Conservation (phyloP, 2,113 vertebrate genomes). For the Bubo scandiacus region DNA sequence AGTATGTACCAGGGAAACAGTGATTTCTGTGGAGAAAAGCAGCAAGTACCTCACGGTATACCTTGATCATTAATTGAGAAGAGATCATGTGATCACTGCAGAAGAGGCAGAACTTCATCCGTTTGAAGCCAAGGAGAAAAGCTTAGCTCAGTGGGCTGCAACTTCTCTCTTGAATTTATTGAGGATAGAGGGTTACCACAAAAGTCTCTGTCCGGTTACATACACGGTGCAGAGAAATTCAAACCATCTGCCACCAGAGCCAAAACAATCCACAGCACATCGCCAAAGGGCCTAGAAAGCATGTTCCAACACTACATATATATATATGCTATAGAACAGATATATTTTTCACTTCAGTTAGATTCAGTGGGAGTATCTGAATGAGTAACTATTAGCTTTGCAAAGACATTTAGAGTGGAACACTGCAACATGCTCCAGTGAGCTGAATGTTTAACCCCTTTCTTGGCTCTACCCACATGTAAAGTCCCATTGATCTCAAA, state of each 20-base stretch:
- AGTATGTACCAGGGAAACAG: neutral
- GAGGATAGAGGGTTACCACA: neutral
- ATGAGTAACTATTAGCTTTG: neutral
- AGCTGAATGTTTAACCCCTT: neutral
- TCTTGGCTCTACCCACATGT: neutral
- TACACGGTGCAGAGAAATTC: neutral
- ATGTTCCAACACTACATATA: neutral
- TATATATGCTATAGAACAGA: neutral
- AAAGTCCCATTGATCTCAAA: conserved; percentile 7
- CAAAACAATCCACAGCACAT: neutral
- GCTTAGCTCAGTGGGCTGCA: neutral
- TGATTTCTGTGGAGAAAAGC: neutral
- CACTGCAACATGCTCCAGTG: neutral
- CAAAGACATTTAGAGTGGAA: neutral
- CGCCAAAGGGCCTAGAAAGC: neutral
- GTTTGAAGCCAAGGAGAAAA: neutral
- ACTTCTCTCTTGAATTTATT: neutral
- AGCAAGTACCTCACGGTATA: neutral
- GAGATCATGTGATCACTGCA: neutral
- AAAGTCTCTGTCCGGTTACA: neutral
- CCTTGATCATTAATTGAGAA: neutral
- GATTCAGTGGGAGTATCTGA: neutral
- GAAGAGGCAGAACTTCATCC: neutral
- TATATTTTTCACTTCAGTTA: neutral
- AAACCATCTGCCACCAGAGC: neutral